Evolutionary conservation across 2,113 vertebrate species (phyloP).

Genomic region (Mus pahari): DNA sequence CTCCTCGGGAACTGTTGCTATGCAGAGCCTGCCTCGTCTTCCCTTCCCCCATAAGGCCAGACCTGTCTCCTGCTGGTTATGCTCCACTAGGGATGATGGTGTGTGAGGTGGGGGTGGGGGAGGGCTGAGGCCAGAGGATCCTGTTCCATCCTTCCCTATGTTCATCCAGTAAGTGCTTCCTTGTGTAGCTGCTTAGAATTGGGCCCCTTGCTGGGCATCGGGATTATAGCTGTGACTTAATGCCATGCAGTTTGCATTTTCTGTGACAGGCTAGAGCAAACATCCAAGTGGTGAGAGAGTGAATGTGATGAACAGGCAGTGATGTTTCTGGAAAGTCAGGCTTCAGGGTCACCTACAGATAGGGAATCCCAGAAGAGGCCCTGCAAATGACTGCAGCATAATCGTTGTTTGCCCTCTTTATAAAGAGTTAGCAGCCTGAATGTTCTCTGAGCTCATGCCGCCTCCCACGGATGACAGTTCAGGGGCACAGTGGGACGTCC

Average conservation of each 20-base stretch:
- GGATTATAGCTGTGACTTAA: neutral
- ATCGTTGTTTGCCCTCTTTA: neutral
- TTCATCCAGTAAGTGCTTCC: neutral
- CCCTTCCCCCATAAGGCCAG: neutral
- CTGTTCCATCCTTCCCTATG: neutral
- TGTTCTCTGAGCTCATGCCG: accelerated
- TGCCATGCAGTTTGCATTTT: neutral
- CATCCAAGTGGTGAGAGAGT: neutral
- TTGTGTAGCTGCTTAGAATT: neutral
- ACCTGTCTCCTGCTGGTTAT: neutral
- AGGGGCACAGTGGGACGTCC: accelerated
- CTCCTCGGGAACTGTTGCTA: neutral
- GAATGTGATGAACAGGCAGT: neutral
- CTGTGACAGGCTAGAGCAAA: neutral
- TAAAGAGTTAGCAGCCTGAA: neutral
- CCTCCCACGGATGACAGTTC: neutral
- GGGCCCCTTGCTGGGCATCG: neutral
- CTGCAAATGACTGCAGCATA: neutral
- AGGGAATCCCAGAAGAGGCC: neutral
- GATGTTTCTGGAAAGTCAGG: neutral
- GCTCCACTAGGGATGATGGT: neutral
- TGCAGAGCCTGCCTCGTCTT: neutral
- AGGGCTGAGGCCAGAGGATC: neutral
- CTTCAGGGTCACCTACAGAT: neutral
- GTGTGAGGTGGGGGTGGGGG: too few relatives aligned